phyloP scores from a whole-genome alignment of 2,888 invertebrate genomes.

The Bellardia bayeri region DNA sequence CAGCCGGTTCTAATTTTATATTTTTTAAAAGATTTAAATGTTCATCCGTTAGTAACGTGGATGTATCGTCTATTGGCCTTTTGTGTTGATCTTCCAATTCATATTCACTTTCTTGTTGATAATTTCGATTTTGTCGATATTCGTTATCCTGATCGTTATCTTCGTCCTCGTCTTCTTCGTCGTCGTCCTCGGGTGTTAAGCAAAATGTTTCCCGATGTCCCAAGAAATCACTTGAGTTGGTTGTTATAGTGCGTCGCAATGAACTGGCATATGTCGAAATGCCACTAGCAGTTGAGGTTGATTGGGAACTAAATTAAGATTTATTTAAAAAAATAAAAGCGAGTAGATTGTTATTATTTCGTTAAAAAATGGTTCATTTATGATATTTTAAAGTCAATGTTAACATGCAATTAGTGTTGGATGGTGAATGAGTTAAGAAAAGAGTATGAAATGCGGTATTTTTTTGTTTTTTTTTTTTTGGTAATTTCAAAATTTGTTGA shows the following conservation, averaged over 20 bases:
- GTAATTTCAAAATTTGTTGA: too few species aligned
- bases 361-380: not conserved
- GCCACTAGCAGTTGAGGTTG: conserved; percentile 83
- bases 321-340: not conserved
- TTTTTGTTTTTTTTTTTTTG: too few species aligned
- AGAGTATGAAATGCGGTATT: conserved; percentile 2
- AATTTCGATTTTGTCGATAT: conserved; percentile 32
- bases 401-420: conserved; percentile 67
- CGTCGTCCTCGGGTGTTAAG: conserved; percentile 82
- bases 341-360: not conserved
- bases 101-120: conserved; percentile 40
- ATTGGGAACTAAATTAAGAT: conserved; percentile 80
- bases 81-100: conserved; percentile 61
- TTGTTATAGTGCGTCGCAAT: conserved; percentile 82
- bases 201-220: conserved; percentile 84
- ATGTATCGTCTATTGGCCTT: conserved; percentile 30
- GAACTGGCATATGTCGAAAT: conserved; percentile 84
- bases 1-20: conserved; percentile 65
- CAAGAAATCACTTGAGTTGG: conserved; percentile 84
- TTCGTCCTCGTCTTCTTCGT: conserved; percentile 73
- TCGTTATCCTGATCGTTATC: conserved; percentile 40
- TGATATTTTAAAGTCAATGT: conserved; percentile 28
- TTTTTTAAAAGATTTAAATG: conserved; percentile 69
- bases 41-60: conserved; percentile 58
- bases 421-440: conserved; percentile 54